Evolutionary conservation across 2,888 invertebrate species (phyloP), one percentile per base, ranked within the genome.

Genomic region (Piscicola geometra): DNA sequence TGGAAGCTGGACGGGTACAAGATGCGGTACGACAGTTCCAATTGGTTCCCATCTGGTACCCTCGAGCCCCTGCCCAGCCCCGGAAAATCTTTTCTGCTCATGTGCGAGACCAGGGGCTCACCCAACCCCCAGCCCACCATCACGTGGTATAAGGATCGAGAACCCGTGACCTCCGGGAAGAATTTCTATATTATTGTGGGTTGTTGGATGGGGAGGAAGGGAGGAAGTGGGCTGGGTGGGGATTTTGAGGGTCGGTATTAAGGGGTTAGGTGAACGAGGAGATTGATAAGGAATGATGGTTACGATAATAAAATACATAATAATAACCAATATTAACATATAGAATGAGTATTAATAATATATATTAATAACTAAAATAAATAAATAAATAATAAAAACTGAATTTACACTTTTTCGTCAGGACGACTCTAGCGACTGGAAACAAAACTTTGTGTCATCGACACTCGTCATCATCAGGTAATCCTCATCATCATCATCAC

Each of bases 161-260:
- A 76, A 41, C 73, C 78, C 50, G 64, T 80, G 9, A 67, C 67
- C 69, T 80, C 78, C 73, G 76, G 71, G 33, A 76, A 74, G 35
- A 78, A 80, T 75, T 80, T 76, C 70, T 80, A 79, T 75, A 80
- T 80, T 66, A 80, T 80, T 72, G 80, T 80, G 74, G 75, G 79
- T 77, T 56, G 21, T 5, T 71, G 28, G 28, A 15, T 25, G 47
- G n/a, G n/a, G n/a, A n/a, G n/a, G n/a, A n/a, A n/a, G n/a, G n/a
- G n/a, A n/a, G n/a, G n/a, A n/a, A n/a, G n/a, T n/a, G n/a, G n/a
- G n/a, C n/a, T n/a, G n/a, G n/a, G n/a, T n/a, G n/a, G n/a, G n/a
- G n/a, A n/a, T n/a, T n/a, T n/a, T n/a, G n/a, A n/a, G n/a, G n/a
- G n/a, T n/a, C n/a, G n/a, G n/a, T n/a, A n/a, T n/a, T n/a, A n/a